Evolutionary conservation across 1,140 invertebrate genomes (phyloP).

Genomic region (Pogonomyrmex barbatus): DNA sequence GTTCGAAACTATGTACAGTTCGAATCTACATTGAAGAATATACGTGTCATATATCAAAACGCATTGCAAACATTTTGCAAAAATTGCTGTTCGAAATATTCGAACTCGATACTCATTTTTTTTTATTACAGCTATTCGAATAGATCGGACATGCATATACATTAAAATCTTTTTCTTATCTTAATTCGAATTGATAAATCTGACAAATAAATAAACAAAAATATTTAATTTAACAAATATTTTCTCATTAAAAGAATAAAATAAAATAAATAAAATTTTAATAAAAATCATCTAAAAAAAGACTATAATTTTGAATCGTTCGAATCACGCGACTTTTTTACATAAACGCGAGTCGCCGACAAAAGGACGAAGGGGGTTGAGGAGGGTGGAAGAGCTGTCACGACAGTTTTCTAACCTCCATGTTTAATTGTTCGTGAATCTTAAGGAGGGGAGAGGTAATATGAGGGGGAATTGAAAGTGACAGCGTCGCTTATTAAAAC

Average conservation of each 20-base stretch:
- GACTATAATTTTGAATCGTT: not conserved
- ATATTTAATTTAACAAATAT: not conserved
- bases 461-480: conserved; percentile 36
- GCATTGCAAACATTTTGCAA: too few relatives aligned
- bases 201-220: not conserved
- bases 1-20: too few relatives aligned
- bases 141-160: too few relatives aligned
- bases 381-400: not conserved
- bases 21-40: too few relatives aligned
- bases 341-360: not conserved
- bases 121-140: too few relatives aligned
- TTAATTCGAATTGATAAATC: not conserved
- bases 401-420: conserved; percentile 50
- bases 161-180: too few relatives aligned
- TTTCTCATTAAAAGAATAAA: not conserved
- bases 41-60: too few relatives aligned
- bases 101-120: too few relatives aligned
- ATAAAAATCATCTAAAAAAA: not conserved
- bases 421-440: conserved; percentile 50
- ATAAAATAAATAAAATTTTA: not conserved
- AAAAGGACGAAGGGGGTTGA: too few relatives aligned
- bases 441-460: not conserved
- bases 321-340: not conserved
- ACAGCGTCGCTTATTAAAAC: not conserved
- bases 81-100: too few relatives aligned